A percentile compares a stretch with the other conserved stretches of the same genome.
Evolutionary conservation across 2,113 vertebrate genomes (phyloP).

Genomic region (Calidris pygmaea): DNA sequence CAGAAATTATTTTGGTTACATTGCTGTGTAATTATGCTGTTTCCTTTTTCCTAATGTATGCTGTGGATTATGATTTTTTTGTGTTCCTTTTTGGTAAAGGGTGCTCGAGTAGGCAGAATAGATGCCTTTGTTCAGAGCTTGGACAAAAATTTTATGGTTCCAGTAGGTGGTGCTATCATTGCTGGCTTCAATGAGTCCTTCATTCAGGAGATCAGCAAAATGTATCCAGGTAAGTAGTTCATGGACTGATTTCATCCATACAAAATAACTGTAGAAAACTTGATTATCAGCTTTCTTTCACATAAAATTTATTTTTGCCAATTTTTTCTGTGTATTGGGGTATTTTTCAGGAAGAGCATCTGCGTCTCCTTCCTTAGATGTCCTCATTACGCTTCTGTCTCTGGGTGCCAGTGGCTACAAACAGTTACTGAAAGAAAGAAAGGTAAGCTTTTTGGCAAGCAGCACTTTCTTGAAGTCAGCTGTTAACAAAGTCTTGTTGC

Average conservation of each 20-base stretch:
- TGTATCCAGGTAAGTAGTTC: slow-evolving; percentile 89
- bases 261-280: slow-evolving; percentile 2
- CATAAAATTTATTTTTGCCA: background rate
- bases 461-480: background rate
- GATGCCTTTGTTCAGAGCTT: slow-evolving; percentile 98
- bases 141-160: slow-evolving; percentile 99
- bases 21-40: background rate
- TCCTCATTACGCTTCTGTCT: slow-evolving; percentile 93
- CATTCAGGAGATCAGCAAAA: slow-evolving; percentile 94
- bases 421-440: slow-evolving; percentile 89
- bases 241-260: background rate
- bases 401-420: slow-evolving; percentile 92
- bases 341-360: slow-evolving; percentile 88
- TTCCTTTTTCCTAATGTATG: background rate
- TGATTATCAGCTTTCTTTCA: slow-evolving; percentile 9
- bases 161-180: slow-evolving; percentile 97
- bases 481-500: background rate
- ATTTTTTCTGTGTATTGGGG: background rate
- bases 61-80: background rate
- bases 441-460: slow-evolving; percentile 77
- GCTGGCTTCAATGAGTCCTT: slow-evolving; percentile 92
- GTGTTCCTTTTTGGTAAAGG: slow-evolving; percentile 70
- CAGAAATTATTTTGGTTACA: background rate
- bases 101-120: slow-evolving; percentile 89
- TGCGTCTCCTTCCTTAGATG: slow-evolving; percentile 91